Conservation (phyloP, 2,888 invertebrate genomes). For the Syrista parreyssii region DNA sequence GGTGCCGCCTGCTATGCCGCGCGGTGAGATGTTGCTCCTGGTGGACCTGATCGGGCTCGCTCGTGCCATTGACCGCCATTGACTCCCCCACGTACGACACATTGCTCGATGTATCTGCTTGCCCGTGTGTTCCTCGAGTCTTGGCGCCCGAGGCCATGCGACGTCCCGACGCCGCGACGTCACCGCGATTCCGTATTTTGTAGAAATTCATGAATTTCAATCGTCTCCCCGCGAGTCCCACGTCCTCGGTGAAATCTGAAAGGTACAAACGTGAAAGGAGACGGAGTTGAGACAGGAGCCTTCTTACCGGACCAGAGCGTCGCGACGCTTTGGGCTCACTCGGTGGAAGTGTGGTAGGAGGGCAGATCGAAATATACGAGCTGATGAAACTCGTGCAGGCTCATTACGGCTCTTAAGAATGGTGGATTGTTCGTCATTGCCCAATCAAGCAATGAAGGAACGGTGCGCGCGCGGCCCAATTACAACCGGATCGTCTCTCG, state of each 20-base stretch:
- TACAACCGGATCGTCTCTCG: conserved; percentile 23
- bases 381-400: conserved; percentile 21
- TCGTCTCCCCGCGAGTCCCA: no score
- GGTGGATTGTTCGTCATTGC: conserved; percentile 47
- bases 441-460: conserved; percentile 24
- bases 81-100: conserved; percentile 59
- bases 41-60: conserved; percentile 59
- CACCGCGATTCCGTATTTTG: no score
- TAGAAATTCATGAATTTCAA: no score
- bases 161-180: no score
- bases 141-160: no score
- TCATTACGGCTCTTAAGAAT: conserved; percentile 40
- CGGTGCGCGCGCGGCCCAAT: conserved; percentile 40
- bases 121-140: conserved; percentile 2
- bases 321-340: conserved; percentile 4
- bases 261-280: no score
- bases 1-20: conserved; percentile 52
- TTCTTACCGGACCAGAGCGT: not conserved
- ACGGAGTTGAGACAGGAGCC: no score
- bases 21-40: conserved; percentile 54
- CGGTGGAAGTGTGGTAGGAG: not conserved
- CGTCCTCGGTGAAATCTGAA: no score
- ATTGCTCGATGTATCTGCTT: conserved; percentile 17
- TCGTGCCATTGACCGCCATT: conserved; percentile 66
- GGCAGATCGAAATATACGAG: not conserved